Evolutionary conservation across 2,888 invertebrate species (phyloP).

Genomic region (Ashinkailepas kermadecensis): DNA sequence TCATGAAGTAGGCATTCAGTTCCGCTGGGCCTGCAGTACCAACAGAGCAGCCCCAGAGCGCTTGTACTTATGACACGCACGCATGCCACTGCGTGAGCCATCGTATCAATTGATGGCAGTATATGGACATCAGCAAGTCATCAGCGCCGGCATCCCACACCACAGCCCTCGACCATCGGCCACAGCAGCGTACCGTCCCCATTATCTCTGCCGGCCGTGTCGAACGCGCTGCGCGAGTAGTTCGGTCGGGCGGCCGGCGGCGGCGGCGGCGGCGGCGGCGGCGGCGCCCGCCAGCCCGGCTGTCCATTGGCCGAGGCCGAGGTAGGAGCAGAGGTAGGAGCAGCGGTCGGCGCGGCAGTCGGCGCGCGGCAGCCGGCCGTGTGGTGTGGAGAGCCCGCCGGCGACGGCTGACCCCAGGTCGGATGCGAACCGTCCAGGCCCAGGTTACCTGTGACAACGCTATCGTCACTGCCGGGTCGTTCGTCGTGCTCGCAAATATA

Average conservation of each 20-base stretch:
- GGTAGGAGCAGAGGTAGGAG: background rate
- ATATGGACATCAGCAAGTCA: too few species aligned
- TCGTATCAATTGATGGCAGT: too few species aligned
- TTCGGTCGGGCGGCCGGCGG: background rate
- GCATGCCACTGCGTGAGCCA: too few species aligned
- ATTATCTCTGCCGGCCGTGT: background rate
- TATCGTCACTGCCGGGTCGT: background rate
- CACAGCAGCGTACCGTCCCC: background rate
- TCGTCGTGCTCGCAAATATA: too few species aligned
- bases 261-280: background rate
- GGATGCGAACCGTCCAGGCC: background rate
- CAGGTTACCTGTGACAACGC: background rate
- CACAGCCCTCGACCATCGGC: background rate
- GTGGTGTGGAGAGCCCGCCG: conserved; percentile 2
- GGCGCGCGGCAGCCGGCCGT: background rate
- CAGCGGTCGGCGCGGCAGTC: background rate
- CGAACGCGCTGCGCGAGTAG: conserved; percentile 17
- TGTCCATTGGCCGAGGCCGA: background rate
- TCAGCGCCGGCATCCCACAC: too few species aligned
- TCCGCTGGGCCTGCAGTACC: too few species aligned
- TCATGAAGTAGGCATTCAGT: too few species aligned
- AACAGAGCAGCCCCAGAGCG: too few species aligned
- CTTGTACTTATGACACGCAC: too few species aligned
- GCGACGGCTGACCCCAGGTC: conserved; percentile 10
- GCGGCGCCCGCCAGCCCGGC: background rate